Percentiles rank a stretch among this genome's conserved stretches.
Evolutionary conservation across 2,113 vertebrate species (phyloP).

Genomic region (Petrocephalus microphthalmus): DNA sequence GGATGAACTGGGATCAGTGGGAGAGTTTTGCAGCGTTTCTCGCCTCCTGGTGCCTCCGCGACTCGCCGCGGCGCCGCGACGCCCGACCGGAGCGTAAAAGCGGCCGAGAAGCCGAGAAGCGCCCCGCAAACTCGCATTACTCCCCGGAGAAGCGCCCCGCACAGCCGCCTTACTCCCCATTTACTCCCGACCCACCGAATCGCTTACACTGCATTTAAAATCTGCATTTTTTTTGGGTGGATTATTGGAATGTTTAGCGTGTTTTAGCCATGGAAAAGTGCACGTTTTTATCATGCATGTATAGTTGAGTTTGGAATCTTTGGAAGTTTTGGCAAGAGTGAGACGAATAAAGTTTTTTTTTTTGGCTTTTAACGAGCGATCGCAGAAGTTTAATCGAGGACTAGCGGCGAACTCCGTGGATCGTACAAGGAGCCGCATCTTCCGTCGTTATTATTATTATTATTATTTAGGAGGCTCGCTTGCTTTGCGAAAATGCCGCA

Average conservation of each 20-base stretch:
- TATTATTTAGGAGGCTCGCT: too few relatives aligned
- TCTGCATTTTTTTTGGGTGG: neutral
- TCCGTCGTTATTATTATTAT: too few relatives aligned
- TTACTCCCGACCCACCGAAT: neutral
- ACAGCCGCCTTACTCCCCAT: neutral
- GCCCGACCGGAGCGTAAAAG: neutral
- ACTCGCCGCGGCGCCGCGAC: neutral
- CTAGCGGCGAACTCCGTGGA: neutral
- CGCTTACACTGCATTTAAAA: neutral
- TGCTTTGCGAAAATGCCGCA: conserved; percentile 60
- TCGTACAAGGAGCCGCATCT: conserved; percentile 7
- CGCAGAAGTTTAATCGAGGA: neutral
- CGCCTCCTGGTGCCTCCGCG: conserved; percentile 11
- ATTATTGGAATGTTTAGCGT: conserved; percentile 13
- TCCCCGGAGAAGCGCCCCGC: neutral
- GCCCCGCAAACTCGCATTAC: neutral
- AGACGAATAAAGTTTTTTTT: conserved; percentile 5
- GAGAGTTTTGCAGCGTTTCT: neutral
- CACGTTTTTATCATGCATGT: conserved; percentile 18
- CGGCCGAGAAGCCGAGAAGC: neutral
- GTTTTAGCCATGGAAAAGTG: conserved; percentile 25
- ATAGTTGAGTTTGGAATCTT: conserved; percentile 7
- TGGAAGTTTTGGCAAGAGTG: conserved; percentile 14
- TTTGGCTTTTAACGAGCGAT: conserved; percentile 1
- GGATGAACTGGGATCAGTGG: conserved; percentile 14